Evolutionary conservation across 1,140 invertebrate genomes (phyloP).

Genomic region (Caenorhabditis briggsae): DNA sequence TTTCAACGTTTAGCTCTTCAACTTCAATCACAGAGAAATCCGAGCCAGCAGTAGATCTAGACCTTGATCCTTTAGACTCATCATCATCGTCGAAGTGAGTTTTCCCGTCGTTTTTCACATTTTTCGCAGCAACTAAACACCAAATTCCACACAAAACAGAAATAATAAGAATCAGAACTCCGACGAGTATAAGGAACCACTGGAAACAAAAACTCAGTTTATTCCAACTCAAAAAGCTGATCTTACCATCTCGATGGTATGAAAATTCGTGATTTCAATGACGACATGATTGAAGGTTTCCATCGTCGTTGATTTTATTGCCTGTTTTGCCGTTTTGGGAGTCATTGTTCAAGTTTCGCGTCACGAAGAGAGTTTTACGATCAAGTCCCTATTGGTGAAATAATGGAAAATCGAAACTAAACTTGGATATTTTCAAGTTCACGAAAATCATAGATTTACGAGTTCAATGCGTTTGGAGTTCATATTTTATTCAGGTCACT

Average conservation of each 20-base stretch:
- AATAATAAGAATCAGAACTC: neutral
- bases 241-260: neutral
- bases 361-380: conserved; percentile 14
- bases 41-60: conserved; percentile 31
- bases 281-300: neutral
- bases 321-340: neutral
- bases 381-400: neutral
- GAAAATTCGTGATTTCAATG: neutral
- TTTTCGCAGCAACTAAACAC: conserved; percentile 26
- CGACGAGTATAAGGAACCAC: conserved; percentile 2
- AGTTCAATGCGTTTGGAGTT: too few species aligned
- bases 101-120: neutral
- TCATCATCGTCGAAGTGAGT: neutral
- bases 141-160: conserved; percentile 17
- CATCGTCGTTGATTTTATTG: neutral
- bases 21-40: conserved; percentile 13
- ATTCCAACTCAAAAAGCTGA: neutral
- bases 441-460: too few species aligned
- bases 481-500: too few species aligned
- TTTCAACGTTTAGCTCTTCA: neutral
- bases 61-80: conserved; percentile 1
- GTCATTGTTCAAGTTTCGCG: neutral
- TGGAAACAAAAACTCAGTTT: neutral
- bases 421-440: too few species aligned
- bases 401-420: neutral